Percentiles rank a stretch among this genome's conserved stretches.
Evolutionary conservation across 2,113 vertebrate genomes (phyloP).

Genomic region (Entelurus aequoreus): DNA sequence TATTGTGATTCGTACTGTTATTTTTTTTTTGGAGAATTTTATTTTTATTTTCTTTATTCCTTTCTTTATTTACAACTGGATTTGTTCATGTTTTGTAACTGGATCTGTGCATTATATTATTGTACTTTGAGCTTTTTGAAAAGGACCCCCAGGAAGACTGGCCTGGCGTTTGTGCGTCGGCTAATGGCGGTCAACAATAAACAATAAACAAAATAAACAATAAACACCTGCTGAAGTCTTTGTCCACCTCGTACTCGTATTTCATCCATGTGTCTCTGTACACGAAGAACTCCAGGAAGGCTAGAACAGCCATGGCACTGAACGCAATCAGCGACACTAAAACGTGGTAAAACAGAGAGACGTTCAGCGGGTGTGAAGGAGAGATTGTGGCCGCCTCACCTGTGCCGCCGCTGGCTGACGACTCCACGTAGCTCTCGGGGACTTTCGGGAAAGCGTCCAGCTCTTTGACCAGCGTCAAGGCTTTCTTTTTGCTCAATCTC

Average conservation of each 20-base stretch:
- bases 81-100: too few species aligned
- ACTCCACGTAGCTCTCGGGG: conserved; percentile 94
- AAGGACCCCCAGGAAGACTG: too few species aligned
- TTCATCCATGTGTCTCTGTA: conserved; percentile 97
- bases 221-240: conserved; percentile 87
- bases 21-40: too few species aligned
- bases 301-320: conserved; percentile 84
- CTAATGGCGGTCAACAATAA: background rate
- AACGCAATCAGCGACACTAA: conserved; percentile 94
- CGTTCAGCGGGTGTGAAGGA: background rate
- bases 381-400: conserved; percentile 25
- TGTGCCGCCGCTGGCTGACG: conserved; percentile 76
- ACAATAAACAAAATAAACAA: background rate
- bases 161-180: too few species aligned
- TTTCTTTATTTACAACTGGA: too few species aligned
- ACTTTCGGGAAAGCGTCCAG: conserved; percentile 97
- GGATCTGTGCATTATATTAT: too few species aligned
- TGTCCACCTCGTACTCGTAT: conserved; percentile 98
- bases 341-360: background rate
- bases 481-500: conserved; percentile 91
- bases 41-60: too few species aligned
- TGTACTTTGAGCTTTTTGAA: too few species aligned
- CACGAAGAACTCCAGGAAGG: conserved; percentile 92
- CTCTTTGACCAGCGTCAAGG: conserved; percentile 90
- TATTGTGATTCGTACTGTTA: too few species aligned